These are phyloP conservation scores for Beroe forskalii DNA, from an alignment of 37 sponge, comb jelly and placozoan species.

Conservation along the genomic window DNA sequence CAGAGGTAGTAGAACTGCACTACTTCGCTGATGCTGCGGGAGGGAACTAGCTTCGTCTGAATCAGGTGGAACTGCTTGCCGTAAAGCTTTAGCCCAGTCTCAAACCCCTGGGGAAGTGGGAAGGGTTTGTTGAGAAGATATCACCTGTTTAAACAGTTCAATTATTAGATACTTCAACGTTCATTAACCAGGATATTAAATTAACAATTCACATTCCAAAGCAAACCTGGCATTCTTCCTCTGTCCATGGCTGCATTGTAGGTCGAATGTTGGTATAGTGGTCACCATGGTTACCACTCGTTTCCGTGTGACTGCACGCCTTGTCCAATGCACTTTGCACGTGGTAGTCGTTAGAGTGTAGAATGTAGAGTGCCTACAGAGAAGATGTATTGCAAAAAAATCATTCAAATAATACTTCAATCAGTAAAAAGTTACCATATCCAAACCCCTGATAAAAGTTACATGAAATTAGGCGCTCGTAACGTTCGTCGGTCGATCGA, in stretches of 20 bases:
- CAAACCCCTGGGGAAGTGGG: constrained; percentile 21
- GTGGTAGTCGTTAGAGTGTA: constrained; percentile 43
- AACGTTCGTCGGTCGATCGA: no score
- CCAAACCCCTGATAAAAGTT: no score
- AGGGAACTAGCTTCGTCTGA: constrained; percentile 71
- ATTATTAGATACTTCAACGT: no score
- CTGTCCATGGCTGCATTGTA: constrained; percentile 35
- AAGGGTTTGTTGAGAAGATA: background rate
- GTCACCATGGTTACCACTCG: background rate
- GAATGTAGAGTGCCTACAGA: constrained; percentile 16
- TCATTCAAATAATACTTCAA: no score
- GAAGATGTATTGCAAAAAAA: no score
- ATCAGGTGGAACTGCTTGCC: constrained; percentile 62
- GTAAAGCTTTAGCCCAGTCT: constrained; percentile 20
- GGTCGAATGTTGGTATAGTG: background rate
- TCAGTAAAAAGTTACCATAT: no score
- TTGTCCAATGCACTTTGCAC: constrained; percentile 3
- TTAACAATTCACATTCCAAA: no score
- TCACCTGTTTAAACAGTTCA: background rate
- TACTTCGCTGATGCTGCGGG: constrained; percentile 82
- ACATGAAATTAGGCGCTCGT: no score
- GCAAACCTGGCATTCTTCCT: constrained; percentile 59
- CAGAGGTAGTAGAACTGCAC: constrained; percentile 94
- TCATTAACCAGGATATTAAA: no score
- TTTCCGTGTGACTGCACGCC: background rate